Evolutionary conservation across 2,797 vertebrate species (phyloP).

Genomic region (Sebastes trivittatus): DNA sequence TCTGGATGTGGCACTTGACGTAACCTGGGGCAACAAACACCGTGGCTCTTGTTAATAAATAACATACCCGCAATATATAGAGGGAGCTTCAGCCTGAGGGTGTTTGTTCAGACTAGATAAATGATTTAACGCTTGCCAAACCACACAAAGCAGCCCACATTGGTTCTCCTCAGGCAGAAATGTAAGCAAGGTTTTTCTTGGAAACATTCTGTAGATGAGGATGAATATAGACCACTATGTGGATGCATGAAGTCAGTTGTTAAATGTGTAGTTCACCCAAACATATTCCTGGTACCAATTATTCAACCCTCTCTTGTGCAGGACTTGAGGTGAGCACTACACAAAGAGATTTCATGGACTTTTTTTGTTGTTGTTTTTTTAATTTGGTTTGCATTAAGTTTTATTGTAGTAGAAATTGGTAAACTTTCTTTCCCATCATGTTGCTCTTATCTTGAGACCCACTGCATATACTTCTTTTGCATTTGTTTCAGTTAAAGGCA

Average conservation of each 20-base stretch:
- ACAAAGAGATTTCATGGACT: not conserved
- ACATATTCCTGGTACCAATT: not conserved
- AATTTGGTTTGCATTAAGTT: too few species aligned
- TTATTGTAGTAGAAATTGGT: too few species aligned
- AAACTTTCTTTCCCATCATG: too few species aligned
- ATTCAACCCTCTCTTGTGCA: not conserved
- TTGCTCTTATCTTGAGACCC: too few species aligned
- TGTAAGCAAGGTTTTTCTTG: not conserved
- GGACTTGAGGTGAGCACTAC: not conserved
- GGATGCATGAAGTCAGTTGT: not conserved
- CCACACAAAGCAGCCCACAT: slow-evolving; percentile 3
- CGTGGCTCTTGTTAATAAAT: slow-evolving; percentile 50
- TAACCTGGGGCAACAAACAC: slow-evolving; percentile 37
- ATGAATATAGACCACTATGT: not conserved
- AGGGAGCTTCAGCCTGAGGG: slow-evolving; percentile 26
- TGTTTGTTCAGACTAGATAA: slow-evolving; percentile 59
- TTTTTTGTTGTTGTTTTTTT: not conserved
- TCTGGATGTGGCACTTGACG: slow-evolving; percentile 15
- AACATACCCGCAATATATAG: slow-evolving; percentile 16
- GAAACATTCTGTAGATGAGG: not conserved
- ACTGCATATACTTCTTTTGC: too few species aligned
- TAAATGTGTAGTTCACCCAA: not conserved
- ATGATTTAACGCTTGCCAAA: slow-evolving; percentile 48
- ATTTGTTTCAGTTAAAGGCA: too few species aligned
- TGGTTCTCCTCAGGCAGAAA: slow-evolving; percentile 15